Evolutionary conservation across 2,797 vertebrate genomes (phyloP).

Genomic region (Sandelia bainsii): DNA sequence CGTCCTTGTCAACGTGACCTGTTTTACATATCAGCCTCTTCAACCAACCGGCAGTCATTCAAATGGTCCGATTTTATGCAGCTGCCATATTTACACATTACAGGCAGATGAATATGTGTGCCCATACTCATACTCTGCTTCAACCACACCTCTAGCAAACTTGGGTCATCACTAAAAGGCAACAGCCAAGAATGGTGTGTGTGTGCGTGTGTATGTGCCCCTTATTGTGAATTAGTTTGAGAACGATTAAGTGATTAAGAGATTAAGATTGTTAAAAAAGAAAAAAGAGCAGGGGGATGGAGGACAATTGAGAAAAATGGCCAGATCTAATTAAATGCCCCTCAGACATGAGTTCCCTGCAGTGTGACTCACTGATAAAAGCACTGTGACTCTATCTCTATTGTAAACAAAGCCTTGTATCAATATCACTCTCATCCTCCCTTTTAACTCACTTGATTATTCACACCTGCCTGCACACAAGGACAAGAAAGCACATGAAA

Average conservation of each 20-base stretch:
- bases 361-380: slow-evolving; percentile 52
- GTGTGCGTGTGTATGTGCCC: slow-evolving; percentile 18
- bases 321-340: slow-evolving; percentile 74
- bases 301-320: slow-evolving; percentile 51
- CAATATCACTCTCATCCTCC: slow-evolving; percentile 4
- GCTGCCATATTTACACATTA: slow-evolving; percentile 55
- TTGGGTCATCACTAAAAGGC: slow-evolving; percentile 40
- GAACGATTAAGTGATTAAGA: slow-evolving; percentile 49
- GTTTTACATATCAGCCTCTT: slow-evolving; percentile 74
- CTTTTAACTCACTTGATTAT: slow-evolving; percentile 14
- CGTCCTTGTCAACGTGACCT: slow-evolving; percentile 72
- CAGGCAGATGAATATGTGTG: slow-evolving; percentile 9
- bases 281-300: neutral
- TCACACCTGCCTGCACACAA: slow-evolving; percentile 13
- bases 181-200: slow-evolving; percentile 16
- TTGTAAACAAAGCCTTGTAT: slow-evolving; percentile 49
- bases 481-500: slow-evolving; percentile 10
- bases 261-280: slow-evolving; percentile 17
- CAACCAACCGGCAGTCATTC: slow-evolving; percentile 51
- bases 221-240: slow-evolving; percentile 30
- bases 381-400: slow-evolving; percentile 20
- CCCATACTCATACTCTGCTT: slow-evolving; percentile 7
- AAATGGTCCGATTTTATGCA: slow-evolving; percentile 53
- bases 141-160: slow-evolving; percentile 24
- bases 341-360: slow-evolving; percentile 54